Evolutionary conservation across 2,797 vertebrate genomes (phyloP), one percentile per base, ranked within the genome.

Genomic region (Staurois parvus): DNA sequence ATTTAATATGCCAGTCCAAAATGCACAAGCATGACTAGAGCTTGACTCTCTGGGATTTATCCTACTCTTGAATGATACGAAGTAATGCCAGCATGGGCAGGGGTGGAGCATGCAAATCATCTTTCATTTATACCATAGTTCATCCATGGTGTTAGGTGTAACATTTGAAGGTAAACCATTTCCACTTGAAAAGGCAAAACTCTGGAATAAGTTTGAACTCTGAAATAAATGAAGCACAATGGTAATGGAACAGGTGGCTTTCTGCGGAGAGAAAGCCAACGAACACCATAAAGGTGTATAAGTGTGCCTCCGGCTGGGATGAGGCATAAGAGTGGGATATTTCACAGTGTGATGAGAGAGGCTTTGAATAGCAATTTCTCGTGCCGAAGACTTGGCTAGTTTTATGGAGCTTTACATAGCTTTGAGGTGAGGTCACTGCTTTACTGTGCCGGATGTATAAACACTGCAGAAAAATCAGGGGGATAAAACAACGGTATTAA

Each of bases 351-450:
- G 48, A 72, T 40, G 68, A 72, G 68, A n/a, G 34, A 62, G 30
- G 28, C 32, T 17, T 28, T n/a, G 40, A 70, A 45, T 34, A 70
- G 78, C 30, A 45, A 78, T 73, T 72, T 66, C 64, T 32, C 26
- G 34, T 72, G 52, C 68, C 78, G 37, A 70, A 72, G 34, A 76
- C 66, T 82, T 19, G 56, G 64, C 67, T 52, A 24, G 67, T 73
- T 86, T 82, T 78, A 86, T 86, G 66, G 70, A 67, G 79, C 75
- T 83, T 86, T 86, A 66, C 74, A 67, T 42, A 79, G 76, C 32
- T 74, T 56, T 87, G 37, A 77, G 34, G 73, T 15, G 37, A 74
- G 76, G 69, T 82, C 80, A 74, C 73, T 83, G 67, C 40, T 87
- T 83, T 69, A 40, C 69, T 30, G 68, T 30, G 59, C 40, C 40